Conservation (phyloP, 2,888 invertebrate species). For the Stramonita haemastoma region DNA sequence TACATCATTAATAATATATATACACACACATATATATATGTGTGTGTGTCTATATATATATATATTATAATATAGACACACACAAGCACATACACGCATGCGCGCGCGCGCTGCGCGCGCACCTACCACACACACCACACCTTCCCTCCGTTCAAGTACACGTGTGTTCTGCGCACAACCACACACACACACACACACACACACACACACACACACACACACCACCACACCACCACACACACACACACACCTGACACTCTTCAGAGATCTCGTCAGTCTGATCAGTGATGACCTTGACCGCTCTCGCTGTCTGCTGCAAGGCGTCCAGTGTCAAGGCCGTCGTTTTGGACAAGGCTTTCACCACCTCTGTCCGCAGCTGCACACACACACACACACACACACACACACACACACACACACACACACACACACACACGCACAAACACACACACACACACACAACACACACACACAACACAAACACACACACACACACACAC, state of each 20-base stretch:
- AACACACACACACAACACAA: background rate
- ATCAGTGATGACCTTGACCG: slow-evolving; percentile 60
- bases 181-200: background rate
- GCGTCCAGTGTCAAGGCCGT: slow-evolving; percentile 60
- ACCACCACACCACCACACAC: background rate
- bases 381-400: background rate
- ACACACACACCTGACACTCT: slow-evolving; percentile 57
- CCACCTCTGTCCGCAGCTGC: slow-evolving; percentile 58
- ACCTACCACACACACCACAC: no score
- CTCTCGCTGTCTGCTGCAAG: slow-evolving; percentile 62
- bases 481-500: no score
- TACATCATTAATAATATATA: no score
- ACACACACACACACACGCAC: background rate
- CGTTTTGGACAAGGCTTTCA: slow-evolving; percentile 53
- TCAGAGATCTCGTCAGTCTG: slow-evolving; percentile 59
- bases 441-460: slow-evolving; percentile 11
- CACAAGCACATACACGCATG: background rate
- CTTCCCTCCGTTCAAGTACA: no score
- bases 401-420: background rate
- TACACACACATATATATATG: no score
- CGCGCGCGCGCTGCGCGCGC: no score
- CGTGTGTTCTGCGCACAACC: no score
- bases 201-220: background rate
- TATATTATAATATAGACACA: background rate
- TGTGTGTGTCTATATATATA: no score